phyloP scores from a whole-genome alignment of 2,113 vertebrate genomes.

The Bujurquina vittata region DNA sequence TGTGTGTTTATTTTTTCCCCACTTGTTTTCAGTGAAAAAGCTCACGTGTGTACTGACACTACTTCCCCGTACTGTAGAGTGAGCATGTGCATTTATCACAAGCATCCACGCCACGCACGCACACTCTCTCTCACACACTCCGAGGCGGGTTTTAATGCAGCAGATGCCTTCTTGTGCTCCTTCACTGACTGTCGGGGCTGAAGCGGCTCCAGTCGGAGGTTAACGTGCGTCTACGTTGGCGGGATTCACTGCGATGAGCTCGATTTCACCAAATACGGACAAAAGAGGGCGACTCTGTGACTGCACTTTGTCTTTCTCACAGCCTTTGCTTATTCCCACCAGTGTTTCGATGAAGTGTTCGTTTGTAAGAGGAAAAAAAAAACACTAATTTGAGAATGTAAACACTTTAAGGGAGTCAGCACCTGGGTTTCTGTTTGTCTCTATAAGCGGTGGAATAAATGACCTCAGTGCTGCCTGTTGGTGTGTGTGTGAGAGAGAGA shows the following conservation, averaged over 20 bases:
- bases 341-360: slow-evolving; percentile 14
- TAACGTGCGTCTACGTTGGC: too few species aligned
- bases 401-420: not conserved
- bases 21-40: slow-evolving; percentile 30
- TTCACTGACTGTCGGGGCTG: not conserved
- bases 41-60: slow-evolving; percentile 27
- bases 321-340: slow-evolving; percentile 21
- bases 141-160: slow-evolving; percentile 33
- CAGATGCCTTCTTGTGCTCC: slow-evolving; percentile 46
- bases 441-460: not conserved
- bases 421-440: slow-evolving; percentile 7
- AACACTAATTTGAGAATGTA: slow-evolving; percentile 50
- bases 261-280: slow-evolving; percentile 47
- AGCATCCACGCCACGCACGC: not conserved
- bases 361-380: not conserved
- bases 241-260: not conserved
- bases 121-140: too few species aligned
- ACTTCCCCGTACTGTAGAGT: slow-evolving; percentile 34
- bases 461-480: slow-evolving; percentile 1
- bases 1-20: not conserved
- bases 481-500: too few species aligned
- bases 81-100: slow-evolving; percentile 23
- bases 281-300: slow-evolving; percentile 6
- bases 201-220: not conserved
- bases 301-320: not conserved